phyloP scores from a whole-genome alignment of 2,888 invertebrate genomes.

The Sesia bembeciformis region DNA sequence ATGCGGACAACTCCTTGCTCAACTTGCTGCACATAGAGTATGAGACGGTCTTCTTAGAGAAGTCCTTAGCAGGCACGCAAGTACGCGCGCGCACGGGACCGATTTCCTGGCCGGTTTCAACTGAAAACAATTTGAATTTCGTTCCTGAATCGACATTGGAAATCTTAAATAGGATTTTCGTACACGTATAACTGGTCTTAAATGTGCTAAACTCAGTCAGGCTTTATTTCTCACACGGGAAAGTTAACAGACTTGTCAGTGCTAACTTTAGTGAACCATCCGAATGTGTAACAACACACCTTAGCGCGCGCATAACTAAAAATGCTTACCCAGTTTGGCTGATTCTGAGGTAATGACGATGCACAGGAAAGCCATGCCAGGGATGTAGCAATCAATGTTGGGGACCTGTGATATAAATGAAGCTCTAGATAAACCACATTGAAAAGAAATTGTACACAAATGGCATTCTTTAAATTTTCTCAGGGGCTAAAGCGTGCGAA shows the following conservation, averaged over 20 bases:
- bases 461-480: no score
- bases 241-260: no score
- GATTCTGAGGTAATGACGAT: slow-evolving; percentile 64
- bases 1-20: slow-evolving; percentile 59
- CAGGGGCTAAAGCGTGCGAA: no score
- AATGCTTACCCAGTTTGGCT: slow-evolving; percentile 50
- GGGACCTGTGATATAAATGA: slow-evolving; percentile 35
- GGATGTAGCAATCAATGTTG: slow-evolving; percentile 65
- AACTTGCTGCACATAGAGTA: slow-evolving; percentile 63
- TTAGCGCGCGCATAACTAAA: no score
- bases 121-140: slow-evolving; percentile 16
- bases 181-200: neutral
- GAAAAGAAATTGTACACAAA: no score
- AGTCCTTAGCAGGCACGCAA: slow-evolving; percentile 62
- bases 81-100: slow-evolving; percentile 64
- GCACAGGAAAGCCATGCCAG: slow-evolving; percentile 64
- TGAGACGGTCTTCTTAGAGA: slow-evolving; percentile 61
- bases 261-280: no score
- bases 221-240: no score
- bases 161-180: neutral
- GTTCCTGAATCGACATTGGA: neutral
- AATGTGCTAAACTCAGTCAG: neutral
- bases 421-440: no score
- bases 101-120: slow-evolving; percentile 61
- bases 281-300: no score